Percentiles rank a stretch among this genome's conserved stretches.
These are phyloP conservation scores for Pachypsylla venusta DNA, from an alignment of 1,140 invertebrate genomes.

Conservation along the genomic window DNA sequence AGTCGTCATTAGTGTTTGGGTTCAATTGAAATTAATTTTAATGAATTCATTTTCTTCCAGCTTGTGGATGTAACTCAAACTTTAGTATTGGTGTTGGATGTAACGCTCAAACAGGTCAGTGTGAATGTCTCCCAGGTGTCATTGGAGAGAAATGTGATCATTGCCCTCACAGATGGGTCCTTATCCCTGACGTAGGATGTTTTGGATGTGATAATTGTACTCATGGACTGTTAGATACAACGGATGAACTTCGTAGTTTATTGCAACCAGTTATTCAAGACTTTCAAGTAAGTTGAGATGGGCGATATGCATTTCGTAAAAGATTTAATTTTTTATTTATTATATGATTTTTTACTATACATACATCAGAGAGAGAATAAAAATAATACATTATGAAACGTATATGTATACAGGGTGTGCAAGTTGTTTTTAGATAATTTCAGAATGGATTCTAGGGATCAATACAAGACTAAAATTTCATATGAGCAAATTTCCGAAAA, in stretches of 20 bases:
- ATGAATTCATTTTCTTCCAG: constrained; percentile 37
- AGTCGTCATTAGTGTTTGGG: too few relatives aligned
- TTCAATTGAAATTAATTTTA: too few relatives aligned
- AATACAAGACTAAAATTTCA: too few relatives aligned
- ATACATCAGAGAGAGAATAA: too few relatives aligned
- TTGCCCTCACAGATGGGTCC: constrained; percentile 72
- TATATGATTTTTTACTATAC: constrained; percentile 4
- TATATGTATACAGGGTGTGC: not conserved
- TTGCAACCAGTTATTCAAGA: constrained; percentile 50
- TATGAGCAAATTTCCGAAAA: too few relatives aligned
- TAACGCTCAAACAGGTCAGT: constrained; percentile 75
- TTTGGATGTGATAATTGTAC: constrained; percentile 77
- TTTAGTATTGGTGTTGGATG: constrained; percentile 82
- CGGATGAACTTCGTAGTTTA: constrained; percentile 49
- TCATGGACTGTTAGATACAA: constrained; percentile 70
- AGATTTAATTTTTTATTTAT: not conserved
- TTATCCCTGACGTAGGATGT: constrained; percentile 53
- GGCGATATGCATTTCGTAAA: not conserved
- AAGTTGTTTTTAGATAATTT: not conserved
- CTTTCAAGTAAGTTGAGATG: constrained; percentile 40
- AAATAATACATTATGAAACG: not conserved
- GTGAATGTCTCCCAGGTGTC: constrained; percentile 86
- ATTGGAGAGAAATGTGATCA: constrained; percentile 88
- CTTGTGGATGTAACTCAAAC: constrained; percentile 71
- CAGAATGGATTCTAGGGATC: too few relatives aligned